Evolutionary conservation across 2,888 invertebrate species (phyloP).

Genomic region (Brachylomia viminalis): DNA sequence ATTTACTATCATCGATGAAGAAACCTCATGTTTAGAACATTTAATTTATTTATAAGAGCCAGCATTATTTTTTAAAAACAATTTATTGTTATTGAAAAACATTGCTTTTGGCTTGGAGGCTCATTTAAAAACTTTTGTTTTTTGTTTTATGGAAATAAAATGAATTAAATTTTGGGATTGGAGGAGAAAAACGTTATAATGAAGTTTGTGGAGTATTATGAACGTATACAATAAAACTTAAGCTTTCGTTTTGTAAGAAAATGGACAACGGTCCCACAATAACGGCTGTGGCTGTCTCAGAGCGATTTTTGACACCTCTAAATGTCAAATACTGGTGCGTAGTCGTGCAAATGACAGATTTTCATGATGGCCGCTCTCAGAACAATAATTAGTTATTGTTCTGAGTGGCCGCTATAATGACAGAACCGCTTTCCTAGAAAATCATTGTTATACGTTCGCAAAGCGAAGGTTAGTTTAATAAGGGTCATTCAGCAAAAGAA

Average conservation of each 20-base stretch:
- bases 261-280: no score
- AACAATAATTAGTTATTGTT: no score
- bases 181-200: not conserved
- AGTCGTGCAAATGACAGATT: no score
- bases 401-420: no score
- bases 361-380: no score
- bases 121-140: slow-evolving; percentile 32
- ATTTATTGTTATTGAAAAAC: slow-evolving; percentile 64
- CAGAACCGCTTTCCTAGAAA: no score
- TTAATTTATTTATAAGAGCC: slow-evolving; percentile 63
- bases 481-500: not conserved
- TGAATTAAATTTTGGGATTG: slow-evolving; percentile 14
- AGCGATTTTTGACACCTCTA: no score
- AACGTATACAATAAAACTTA: not conserved
- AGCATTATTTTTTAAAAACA: slow-evolving; percentile 50
- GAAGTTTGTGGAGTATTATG: not conserved
- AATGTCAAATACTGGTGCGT: no score
- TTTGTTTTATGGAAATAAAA: slow-evolving; percentile 1
- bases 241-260: no score
- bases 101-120: slow-evolving; percentile 34
- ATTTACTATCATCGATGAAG: slow-evolving; percentile 64
- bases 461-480: not conserved
- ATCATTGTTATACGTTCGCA: not conserved
- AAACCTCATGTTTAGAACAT: slow-evolving; percentile 63
- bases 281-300: no score